These are phyloP conservation scores for Vanessa cardui DNA, from an alignment of 2,888 invertebrate genomes.

Conservation along the genomic window DNA sequence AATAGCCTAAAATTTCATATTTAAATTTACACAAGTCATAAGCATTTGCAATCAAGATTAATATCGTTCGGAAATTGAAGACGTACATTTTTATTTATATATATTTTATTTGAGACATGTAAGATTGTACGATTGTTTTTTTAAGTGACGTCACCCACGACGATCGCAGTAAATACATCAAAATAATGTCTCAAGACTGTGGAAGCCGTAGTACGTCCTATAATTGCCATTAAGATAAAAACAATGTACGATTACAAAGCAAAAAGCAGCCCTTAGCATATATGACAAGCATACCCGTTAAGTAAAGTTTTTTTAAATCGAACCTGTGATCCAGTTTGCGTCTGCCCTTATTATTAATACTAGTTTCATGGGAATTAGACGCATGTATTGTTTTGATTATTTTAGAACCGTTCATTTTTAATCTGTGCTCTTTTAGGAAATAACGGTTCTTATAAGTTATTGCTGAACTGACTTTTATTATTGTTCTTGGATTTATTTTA, in stretches of 20 bases:
- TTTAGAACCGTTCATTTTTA: neutral
- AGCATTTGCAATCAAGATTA: no score
- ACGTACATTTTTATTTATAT: no score
- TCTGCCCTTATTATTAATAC: conserved; percentile 12
- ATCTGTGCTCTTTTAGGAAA: no score
- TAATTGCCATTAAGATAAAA: conserved; percentile 12
- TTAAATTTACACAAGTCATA: no score
- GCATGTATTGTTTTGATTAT: neutral
- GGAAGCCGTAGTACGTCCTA: neutral
- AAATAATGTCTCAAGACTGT: neutral
- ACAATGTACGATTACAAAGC: conserved; percentile 11
- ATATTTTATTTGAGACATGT: no score
- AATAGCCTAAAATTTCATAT: no score
- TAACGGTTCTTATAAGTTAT: no score
- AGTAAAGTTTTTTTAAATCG: conserved; percentile 27
- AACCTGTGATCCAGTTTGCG: conserved; percentile 22
- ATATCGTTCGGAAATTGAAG: no score
- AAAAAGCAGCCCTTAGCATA: conserved; percentile 36
- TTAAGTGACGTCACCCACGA: neutral
- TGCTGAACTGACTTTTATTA: no score
- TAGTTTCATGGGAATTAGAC: conserved; percentile 36
- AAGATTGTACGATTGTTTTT: no score
- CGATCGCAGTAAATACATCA: neutral
- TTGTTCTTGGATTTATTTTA: no score
- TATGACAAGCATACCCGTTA: conserved; percentile 30